Evolutionary conservation across 1,140 invertebrate species (phyloP).

Genomic region (Leptinotarsa defecta): DNA sequence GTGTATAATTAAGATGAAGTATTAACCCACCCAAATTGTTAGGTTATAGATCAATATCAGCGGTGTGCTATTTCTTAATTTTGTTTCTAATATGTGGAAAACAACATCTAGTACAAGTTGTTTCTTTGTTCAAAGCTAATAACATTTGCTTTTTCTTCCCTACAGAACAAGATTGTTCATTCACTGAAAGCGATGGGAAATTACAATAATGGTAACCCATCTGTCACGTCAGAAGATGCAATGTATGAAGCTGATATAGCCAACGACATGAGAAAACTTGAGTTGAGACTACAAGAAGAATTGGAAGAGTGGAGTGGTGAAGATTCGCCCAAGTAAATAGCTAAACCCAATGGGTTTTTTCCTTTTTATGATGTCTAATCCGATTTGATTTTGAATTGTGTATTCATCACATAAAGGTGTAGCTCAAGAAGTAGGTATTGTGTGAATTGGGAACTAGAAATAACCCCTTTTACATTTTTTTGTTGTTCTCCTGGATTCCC

Average conservation of each 20-base stretch:
- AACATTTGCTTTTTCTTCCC: not conserved
- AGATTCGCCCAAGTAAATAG: constrained; percentile 58
- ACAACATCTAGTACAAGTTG: too few relatives aligned
- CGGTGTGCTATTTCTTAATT: too few relatives aligned
- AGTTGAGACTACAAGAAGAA: constrained; percentile 68
- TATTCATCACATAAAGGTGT: not conserved
- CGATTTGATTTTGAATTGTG: not conserved
- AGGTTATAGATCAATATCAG: too few relatives aligned
- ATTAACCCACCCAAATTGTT: too few relatives aligned
- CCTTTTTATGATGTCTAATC: not conserved
- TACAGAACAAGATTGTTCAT: constrained; percentile 47
- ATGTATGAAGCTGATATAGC: constrained; percentile 70
- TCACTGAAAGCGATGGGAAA: constrained; percentile 43
- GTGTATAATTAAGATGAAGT: too few relatives aligned
- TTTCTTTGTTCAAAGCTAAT: too few relatives aligned
- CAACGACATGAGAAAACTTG: constrained; percentile 70
- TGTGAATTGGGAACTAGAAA: not conserved
- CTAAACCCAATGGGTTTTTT: not conserved
- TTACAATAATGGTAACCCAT: constrained; percentile 41
- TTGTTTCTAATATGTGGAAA: too few relatives aligned
- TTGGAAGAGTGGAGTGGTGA: constrained; percentile 71
- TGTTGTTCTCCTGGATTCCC: too few relatives aligned
- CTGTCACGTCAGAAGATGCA: constrained; percentile 60
- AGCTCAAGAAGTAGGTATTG: not conserved
- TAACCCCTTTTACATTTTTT: too few relatives aligned